Percentiles rank a stretch among this genome's conserved stretches.
phyloP scores from a whole-genome alignment of 2,888 invertebrate species.

The Calliphora vomitoria region DNA sequence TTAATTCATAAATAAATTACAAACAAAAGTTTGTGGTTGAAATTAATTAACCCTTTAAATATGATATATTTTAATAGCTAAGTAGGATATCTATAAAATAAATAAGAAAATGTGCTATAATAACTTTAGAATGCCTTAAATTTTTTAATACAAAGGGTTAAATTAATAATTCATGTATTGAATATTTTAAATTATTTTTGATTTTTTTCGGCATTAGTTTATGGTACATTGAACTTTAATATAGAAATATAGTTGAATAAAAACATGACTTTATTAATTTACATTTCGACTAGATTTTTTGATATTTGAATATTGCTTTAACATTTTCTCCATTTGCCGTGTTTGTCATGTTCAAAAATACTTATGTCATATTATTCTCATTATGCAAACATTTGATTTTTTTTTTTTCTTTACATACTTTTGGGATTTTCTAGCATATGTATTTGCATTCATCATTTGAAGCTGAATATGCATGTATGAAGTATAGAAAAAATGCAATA shows the following conservation, averaged over 20 bases:
- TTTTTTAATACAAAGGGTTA: background rate
- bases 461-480: slow-evolving; percentile 41
- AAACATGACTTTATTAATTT: slow-evolving; percentile 1
- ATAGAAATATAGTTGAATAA: background rate
- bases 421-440: slow-evolving; percentile 38
- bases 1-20: slow-evolving; percentile 13
- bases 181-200: background rate
- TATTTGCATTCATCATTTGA: slow-evolving; percentile 50
- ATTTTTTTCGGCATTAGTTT: background rate
- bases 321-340: background rate
- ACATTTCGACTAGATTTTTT: background rate
- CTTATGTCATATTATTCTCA: slow-evolving; percentile 53
- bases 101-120: too few species aligned
- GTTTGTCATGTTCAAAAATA: slow-evolving; percentile 40
- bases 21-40: slow-evolving; percentile 9
- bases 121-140: too few species aligned
- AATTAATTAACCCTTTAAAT: slow-evolving; percentile 22
- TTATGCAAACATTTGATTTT: slow-evolving; percentile 23
- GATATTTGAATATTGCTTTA: background rate
- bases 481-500: slow-evolving; percentile 20
- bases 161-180: background rate
- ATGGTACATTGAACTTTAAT: slow-evolving; percentile 32
- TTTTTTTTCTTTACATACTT: slow-evolving; percentile 28
- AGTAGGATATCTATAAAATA: too few species aligned
- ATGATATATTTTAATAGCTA: background rate